Evolutionary conservation across 1,140 invertebrate genomes (phyloP), one percentile per base, ranked within the genome.

Genomic region (Drosophila oshimai): DNA sequence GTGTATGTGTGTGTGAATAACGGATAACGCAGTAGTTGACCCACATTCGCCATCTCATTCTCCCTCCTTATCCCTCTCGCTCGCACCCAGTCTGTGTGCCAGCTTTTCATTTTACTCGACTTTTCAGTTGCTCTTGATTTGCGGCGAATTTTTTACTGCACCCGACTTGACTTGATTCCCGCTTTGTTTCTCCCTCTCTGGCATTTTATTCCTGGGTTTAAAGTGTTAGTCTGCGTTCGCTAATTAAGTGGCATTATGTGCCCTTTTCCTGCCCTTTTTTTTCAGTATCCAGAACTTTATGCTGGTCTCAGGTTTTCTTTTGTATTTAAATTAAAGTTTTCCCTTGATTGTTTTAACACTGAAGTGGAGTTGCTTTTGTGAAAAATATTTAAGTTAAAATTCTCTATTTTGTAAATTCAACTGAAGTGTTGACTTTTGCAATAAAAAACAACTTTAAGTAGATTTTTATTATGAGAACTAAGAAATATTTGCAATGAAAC

Each of bases 41-140:
- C 79, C 80, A 83, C 54, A 84, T 86, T 83, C 12, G 31, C 44
- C 44, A 51, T 72, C 20, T 41, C 37, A 0, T n/a, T 36, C 44
- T 15, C 12, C 47, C 10, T 26, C 10, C 0, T 22, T 33, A 15
- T 49, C 18, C 24, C 24, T 28, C 34, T 18, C 33, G 17, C 17
- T 44, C 26, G 2, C 9, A 18, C 9, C 24, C 12, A 31, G 41
- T 12, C 10, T 70, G 36, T 61, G 47, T 72, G 58, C 51, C 36
- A 41, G 70, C 60, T 68, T 67, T 45, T 74, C 74, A 80, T 86
- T 79, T 80, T 86, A 74, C 80, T 62, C 62, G 72, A 53, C 74
- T 69, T 84, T 78, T 86, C 73, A 61, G 65, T 60, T 53, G 68
- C 70, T 73, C 64, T 86, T 84, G 80, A 86, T 86, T 84, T 86